Conservation (phyloP, 1,140 invertebrate genomes). For the Reticulitermes speratus region DNA sequence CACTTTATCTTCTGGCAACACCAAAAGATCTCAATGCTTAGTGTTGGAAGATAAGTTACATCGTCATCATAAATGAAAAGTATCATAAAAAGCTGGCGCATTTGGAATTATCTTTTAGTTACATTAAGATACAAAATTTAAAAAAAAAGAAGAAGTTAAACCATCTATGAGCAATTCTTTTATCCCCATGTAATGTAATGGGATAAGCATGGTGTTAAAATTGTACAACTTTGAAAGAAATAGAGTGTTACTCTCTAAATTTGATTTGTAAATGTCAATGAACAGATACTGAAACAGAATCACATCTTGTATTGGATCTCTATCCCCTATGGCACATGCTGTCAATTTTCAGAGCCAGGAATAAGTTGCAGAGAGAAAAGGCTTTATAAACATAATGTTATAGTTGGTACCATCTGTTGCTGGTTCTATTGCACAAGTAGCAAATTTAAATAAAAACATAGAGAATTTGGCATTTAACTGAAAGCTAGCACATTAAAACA, state of each 20-base stretch:
- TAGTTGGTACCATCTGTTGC: background rate
- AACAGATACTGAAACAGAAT: background rate
- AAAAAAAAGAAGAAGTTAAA: slow-evolving; percentile 1
- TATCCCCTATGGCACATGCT: background rate
- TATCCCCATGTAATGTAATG: background rate
- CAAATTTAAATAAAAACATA: background rate
- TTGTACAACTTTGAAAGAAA: background rate
- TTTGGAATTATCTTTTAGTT: slow-evolving; percentile 25
- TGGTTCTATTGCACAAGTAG: slow-evolving; percentile 7
- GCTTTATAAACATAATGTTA: slow-evolving; percentile 8
- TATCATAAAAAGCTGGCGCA: background rate
- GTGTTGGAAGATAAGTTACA: slow-evolving; percentile 30
- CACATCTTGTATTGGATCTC: background rate
- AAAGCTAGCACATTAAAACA: slow-evolving; percentile 19
- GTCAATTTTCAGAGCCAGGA: background rate
- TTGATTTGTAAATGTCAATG: background rate
- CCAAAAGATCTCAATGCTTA: slow-evolving; percentile 14
- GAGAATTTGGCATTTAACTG: background rate
- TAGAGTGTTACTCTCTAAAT: background rate
- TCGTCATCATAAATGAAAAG: background rate
- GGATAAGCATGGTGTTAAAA: slow-evolving; percentile 9
- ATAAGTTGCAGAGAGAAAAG: background rate
- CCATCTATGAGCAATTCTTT: background rate
- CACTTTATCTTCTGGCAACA: slow-evolving; percentile 25
- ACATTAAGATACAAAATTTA: background rate